Base-by-base conservation (phyloP, 1,140 invertebrate genomes). In the Tetragnatha versicolor region DNA sequence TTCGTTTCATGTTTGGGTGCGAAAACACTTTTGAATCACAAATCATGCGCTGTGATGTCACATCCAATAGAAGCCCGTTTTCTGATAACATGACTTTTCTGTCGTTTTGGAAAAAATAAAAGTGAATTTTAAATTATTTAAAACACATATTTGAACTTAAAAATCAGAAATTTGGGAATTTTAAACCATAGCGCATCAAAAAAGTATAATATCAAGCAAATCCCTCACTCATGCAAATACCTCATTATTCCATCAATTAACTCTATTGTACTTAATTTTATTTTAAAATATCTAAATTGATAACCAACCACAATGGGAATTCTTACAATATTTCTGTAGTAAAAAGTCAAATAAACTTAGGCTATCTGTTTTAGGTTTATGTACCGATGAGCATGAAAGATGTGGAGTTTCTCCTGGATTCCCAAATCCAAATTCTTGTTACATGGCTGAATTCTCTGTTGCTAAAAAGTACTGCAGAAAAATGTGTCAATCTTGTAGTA, bases 401-500 rank as follows among this genome's bases (percentile, higher is more conserved):
- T 70, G 68, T 27, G 68, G 68, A 9, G 14, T 14, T 3, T 37
- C 37, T 17, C 68, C 68, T 14, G 68, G 68, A 17, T 70, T 37
- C 17, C 68, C 68, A 4, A 37, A 3, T 31, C 53, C 35, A 39
- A 20, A 47, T 35, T 17, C 49, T 14, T 70, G 68, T 6, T 55
- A 47, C 10, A n/a, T 70, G 12, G 33, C 47, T 6, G 22, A 55
- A 0, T 27, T 17, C 49, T 12, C 47, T 1, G 49, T 70, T 3
- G 68, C 47, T 10, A 55, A 70, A 3, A 55, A 35, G 39, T 70
- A 47, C 5, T 70, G 68, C 12, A 12, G 68, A 17, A 55, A 55
- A 39, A 70, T 70, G 68, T 70, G 68, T 35, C 20, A 33, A 12
- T 27, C 25, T 27, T 70, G 68, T 25, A 37, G 68, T 70, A 70